These are phyloP conservation scores for Microctonus hyperodae DNA, from an alignment of 2,888 invertebrate genomes.

Conservation along the genomic window DNA sequence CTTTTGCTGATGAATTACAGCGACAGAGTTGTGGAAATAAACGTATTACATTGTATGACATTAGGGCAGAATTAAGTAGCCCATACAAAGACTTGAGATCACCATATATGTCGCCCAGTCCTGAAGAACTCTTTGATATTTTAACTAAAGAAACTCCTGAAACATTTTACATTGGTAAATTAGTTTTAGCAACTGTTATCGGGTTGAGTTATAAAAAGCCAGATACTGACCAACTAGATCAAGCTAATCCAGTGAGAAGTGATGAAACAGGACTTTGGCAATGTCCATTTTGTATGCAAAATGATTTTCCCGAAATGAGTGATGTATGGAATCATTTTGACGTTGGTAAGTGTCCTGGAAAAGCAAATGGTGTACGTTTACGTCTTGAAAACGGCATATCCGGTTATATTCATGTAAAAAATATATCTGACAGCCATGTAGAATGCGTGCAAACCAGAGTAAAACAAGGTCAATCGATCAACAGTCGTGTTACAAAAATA, in stretches of 20 bases:
- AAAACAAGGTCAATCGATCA: slow-evolving; percentile 81
- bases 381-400: slow-evolving; percentile 91
- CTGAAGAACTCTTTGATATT: slow-evolving; percentile 92
- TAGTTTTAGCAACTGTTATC: slow-evolving; percentile 81
- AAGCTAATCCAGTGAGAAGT: slow-evolving; percentile 94
- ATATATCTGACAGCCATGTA: slow-evolving; percentile 92
- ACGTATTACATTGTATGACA: slow-evolving; percentile 95
- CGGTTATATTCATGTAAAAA: slow-evolving; percentile 93
- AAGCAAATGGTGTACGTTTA: slow-evolving; percentile 90
- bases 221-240: slow-evolving; percentile 90
- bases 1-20: slow-evolving; percentile 96
- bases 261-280: slow-evolving; percentile 96
- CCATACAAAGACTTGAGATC: slow-evolving; percentile 90
- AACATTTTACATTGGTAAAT: slow-evolving; percentile 87
- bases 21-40: slow-evolving; percentile 88
- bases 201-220: slow-evolving; percentile 89
- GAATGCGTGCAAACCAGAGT: slow-evolving; percentile 94
- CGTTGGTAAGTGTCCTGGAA: slow-evolving; percentile 93
- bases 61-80: slow-evolving; percentile 92
- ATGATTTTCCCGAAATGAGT: slow-evolving; percentile 93
- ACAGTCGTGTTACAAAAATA: slow-evolving; percentile 92
- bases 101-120: slow-evolving; percentile 77
- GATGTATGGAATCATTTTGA: slow-evolving; percentile 99
- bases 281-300: slow-evolving; percentile 95
- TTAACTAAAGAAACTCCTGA: slow-evolving; percentile 96